phyloP scores from a whole-genome alignment of 2,888 invertebrate species.

The Polietes domitor region DNA sequence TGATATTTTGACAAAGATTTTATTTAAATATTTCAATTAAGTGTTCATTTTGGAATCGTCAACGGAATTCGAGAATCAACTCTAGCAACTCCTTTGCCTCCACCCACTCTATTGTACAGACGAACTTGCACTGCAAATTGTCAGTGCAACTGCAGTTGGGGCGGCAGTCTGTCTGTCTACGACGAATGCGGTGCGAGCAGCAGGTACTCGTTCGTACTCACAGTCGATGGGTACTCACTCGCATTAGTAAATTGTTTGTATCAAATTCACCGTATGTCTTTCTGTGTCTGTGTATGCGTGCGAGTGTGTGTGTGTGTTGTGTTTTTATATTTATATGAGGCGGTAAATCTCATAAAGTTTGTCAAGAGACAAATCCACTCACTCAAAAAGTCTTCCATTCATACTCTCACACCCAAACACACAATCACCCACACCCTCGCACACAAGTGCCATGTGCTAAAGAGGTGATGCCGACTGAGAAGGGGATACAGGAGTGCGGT shows the following conservation, averaged over 20 bases:
- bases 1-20: no score
- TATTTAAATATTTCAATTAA: no score
- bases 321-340: constrained; percentile 49
- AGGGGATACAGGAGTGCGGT: background rate
- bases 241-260: constrained; percentile 27
- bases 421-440: background rate
- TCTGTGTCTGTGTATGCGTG: background rate
- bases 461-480: background rate
- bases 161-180: background rate
- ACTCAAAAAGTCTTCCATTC: constrained; percentile 45
- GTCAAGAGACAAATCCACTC: constrained; percentile 61
- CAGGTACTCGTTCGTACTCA: background rate
- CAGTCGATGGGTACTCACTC: background rate
- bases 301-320: background rate
- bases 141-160: no score
- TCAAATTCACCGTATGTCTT: background rate
- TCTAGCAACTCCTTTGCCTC: no score
- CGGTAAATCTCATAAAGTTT: constrained; percentile 48
- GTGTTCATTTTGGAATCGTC: no score
- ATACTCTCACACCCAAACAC: no score
- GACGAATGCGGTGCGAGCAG: background rate
- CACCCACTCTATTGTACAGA: no score
- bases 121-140: no score
- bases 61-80: no score
- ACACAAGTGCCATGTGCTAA: background rate